A percentile compares a stretch with the other conserved stretches of the same genome.
These are phyloP conservation scores for Oryzias javanicus DNA, from an alignment of 2,113 vertebrate genomes.

Conservation along the genomic window DNA sequence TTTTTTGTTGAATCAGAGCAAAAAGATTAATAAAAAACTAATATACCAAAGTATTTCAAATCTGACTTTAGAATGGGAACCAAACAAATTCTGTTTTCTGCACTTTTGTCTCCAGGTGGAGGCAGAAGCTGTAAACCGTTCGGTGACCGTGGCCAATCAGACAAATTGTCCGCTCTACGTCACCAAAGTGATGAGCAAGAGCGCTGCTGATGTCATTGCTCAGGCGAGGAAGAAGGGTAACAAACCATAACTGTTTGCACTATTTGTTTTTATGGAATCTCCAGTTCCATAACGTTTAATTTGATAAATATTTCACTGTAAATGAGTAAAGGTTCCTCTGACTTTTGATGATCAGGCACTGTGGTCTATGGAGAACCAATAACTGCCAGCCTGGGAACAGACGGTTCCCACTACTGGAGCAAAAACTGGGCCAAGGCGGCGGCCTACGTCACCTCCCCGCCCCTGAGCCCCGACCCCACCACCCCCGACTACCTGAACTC, in stretches of 20 bases:
- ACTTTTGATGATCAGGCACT: slow-evolving; percentile 76
- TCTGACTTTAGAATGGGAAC: neutral
- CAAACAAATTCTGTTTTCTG: too few relatives aligned
- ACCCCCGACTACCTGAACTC: slow-evolving; percentile 98
- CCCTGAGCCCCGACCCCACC: slow-evolving; percentile 94
- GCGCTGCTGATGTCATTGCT: slow-evolving; percentile 94
- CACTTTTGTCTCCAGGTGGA: slow-evolving; percentile 82
- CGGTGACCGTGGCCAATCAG: slow-evolving; percentile 97
- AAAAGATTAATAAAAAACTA: too few relatives aligned
- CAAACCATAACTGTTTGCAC: slow-evolving; percentile 5
- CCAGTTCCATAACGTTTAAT: too few relatives aligned
- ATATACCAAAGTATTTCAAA: neutral
- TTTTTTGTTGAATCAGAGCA: too few relatives aligned
- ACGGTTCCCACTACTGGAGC: slow-evolving; percentile 98
- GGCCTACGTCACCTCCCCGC: slow-evolving; percentile 94
- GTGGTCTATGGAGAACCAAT: slow-evolving; percentile 97
- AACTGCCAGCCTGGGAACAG: slow-evolving; percentile 93
- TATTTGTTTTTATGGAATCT: too few relatives aligned
- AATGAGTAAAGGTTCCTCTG: too few relatives aligned
- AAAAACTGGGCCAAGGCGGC: slow-evolving; percentile 99
- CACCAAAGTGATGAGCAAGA: slow-evolving; percentile 99
- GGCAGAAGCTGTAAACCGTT: slow-evolving; percentile 94
- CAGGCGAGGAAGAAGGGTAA: slow-evolving; percentile 97
- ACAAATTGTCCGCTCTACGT: slow-evolving; percentile 98
- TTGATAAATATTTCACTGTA: too few relatives aligned